Percentiles rank a stretch among this genome's conserved stretches.
Conservation (phyloP, 1,140 invertebrate species). For the Polyergus mexicanus region DNA sequence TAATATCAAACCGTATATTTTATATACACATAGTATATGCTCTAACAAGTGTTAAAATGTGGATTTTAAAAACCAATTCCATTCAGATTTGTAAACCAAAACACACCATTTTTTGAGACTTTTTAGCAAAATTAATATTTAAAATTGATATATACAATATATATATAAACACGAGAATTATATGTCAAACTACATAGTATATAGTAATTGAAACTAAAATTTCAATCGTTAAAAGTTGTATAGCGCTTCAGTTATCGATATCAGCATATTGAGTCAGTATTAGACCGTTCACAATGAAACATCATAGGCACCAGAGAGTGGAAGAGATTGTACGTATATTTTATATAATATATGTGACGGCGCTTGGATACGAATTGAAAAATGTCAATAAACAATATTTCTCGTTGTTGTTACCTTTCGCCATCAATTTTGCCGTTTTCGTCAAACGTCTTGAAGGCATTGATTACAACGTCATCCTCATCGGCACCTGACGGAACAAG, state of each 20-base stretch:
- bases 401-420: conserved; percentile 87
- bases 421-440: conserved; percentile 95
- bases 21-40: background rate
- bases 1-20: background rate
- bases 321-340: background rate
- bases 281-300: conserved; percentile 65
- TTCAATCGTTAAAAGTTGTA: background rate
- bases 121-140: too few relatives aligned
- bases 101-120: too few relatives aligned
- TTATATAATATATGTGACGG: background rate
- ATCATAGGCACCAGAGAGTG: conserved; percentile 43
- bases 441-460: conserved; percentile 98
- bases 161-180: too few relatives aligned
- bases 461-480: conserved; percentile 97
- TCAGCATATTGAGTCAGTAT: conserved; percentile 67
- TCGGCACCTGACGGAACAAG: conserved; percentile 89
- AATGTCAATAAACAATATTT: background rate
- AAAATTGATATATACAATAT: too few relatives aligned
- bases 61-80: too few relatives aligned
- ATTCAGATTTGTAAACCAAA: too few relatives aligned
- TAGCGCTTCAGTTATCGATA: conserved; percentile 60
- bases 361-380: background rate
- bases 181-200: too few relatives aligned
- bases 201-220: background rate
- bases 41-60: background rate